Conservation (phyloP, 1,140 invertebrate species). For the Drosophila orosa region DNA sequence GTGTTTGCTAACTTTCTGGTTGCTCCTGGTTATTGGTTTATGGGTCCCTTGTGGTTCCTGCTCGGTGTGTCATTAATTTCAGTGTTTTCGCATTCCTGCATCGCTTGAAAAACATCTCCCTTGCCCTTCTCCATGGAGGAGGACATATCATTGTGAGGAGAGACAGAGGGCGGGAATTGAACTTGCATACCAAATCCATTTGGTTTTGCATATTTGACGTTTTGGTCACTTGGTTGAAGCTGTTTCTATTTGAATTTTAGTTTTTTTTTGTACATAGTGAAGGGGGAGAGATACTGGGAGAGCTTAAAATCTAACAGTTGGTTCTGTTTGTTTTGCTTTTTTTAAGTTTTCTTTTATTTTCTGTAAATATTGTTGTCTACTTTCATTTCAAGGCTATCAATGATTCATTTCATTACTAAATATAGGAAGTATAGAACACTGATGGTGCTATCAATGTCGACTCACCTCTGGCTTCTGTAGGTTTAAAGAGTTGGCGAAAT, state of each 20-base stretch:
- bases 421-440: too few species aligned
- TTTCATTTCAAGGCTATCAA: too few species aligned
- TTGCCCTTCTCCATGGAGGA: background rate
- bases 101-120: conserved; percentile 3
- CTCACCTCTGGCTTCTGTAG: too few species aligned
- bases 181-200: conserved; percentile 13
- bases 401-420: too few species aligned
- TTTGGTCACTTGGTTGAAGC: background rate
- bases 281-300: background rate
- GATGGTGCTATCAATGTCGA: too few species aligned
- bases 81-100: conserved; percentile 37
- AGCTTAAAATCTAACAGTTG: background rate
- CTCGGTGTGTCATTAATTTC: conserved; percentile 69
- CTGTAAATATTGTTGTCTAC: too few species aligned
- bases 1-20: conserved; percentile 67
- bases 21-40: conserved; percentile 76
- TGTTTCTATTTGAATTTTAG: background rate
- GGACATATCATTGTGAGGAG: background rate
- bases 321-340: too few species aligned
- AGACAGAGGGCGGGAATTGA: background rate
- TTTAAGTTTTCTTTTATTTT: too few species aligned
- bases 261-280: background rate
- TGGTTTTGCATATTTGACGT: conserved; percentile 15
- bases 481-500: too few species aligned
- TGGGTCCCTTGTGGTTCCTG: conserved; percentile 49